Conservation (phyloP, 1,140 invertebrate species). For the Protaetia brevitarsis region DNA sequence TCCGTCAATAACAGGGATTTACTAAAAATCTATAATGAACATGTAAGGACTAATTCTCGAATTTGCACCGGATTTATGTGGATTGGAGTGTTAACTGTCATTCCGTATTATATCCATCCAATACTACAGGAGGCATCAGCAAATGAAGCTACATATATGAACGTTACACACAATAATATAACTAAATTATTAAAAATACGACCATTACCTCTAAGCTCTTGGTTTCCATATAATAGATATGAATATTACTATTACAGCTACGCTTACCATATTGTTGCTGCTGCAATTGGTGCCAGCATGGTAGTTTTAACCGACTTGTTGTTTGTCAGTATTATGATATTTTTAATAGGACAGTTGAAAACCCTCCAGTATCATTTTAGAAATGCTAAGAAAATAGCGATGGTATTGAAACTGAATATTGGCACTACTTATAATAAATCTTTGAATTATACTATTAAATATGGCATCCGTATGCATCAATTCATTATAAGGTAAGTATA, state of each 20-base stretch:
- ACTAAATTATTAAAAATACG: not conserved
- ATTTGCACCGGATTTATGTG: constrained; percentile 21
- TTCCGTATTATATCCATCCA: constrained; percentile 26
- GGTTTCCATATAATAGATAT: constrained; percentile 31
- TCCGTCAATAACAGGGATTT: constrained; percentile 19
- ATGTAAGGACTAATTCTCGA: constrained; percentile 21
- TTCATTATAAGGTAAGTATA: too few species aligned
- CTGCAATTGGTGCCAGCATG: constrained; percentile 23
- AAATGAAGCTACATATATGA: not conserved
- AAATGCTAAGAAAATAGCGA: not conserved
- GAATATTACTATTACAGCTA: constrained; percentile 23
- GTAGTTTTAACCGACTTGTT: constrained; percentile 25
- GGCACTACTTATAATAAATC: not conserved
- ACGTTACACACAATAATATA: not conserved
- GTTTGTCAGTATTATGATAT: constrained; percentile 29
- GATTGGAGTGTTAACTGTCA: constrained; percentile 13
- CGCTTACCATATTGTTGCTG: constrained; percentile 25
- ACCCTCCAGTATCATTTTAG: constrained; percentile 26
- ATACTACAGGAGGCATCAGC: constrained; percentile 5
- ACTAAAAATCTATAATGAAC: constrained; percentile 21
- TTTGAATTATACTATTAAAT: constrained; percentile 10
- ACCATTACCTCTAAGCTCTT: constrained; percentile 29
- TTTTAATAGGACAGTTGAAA: constrained; percentile 28
- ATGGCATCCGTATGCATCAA: too few species aligned
- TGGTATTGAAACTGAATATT: not conserved